phyloP scores from a whole-genome alignment of 2,888 invertebrate species.

The Lasioglossum morio region DNA sequence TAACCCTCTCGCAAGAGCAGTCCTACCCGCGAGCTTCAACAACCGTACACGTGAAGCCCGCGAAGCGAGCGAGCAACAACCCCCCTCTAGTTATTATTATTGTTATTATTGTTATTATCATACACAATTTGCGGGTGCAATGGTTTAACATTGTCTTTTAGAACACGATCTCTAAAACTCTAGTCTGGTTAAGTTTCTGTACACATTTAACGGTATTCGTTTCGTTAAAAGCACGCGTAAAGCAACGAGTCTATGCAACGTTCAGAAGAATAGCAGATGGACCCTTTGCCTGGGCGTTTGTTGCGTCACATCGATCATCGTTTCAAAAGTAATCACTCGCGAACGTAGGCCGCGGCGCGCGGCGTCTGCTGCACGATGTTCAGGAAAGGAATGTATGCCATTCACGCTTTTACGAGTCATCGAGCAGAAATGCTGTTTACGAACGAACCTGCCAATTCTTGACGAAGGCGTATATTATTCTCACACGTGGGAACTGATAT shows the following conservation, averaged over 20 bases:
- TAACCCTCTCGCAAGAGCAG: too few species aligned
- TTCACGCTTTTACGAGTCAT: constrained; percentile 50
- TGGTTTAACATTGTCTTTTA: neutral
- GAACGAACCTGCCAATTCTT: constrained; percentile 21
- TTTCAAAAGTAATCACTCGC: constrained; percentile 44
- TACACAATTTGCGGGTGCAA: too few species aligned
- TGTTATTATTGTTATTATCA: too few species aligned
- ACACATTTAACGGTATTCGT: neutral
- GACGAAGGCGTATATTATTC: neutral
- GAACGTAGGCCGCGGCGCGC: constrained; percentile 53
- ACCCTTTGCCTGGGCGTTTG: constrained; percentile 59
- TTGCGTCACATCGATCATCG: constrained; percentile 61
- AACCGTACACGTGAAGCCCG: too few species aligned
- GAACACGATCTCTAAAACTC: neutral
- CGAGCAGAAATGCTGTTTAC: constrained; percentile 22
- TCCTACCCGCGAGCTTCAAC: too few species aligned
- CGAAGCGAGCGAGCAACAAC: too few species aligned
- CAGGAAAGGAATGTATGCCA: constrained; percentile 63
- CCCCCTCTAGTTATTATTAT: too few species aligned
- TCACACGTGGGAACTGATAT: neutral
- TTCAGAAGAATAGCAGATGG: constrained; percentile 35
- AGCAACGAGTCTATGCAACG: constrained; percentile 29
- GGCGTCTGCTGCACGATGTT: constrained; percentile 38
- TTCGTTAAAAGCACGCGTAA: neutral
- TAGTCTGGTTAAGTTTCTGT: neutral